Base-by-base conservation (phyloP, 2,113 vertebrate species). In the Ammodytes dubius region DNA sequence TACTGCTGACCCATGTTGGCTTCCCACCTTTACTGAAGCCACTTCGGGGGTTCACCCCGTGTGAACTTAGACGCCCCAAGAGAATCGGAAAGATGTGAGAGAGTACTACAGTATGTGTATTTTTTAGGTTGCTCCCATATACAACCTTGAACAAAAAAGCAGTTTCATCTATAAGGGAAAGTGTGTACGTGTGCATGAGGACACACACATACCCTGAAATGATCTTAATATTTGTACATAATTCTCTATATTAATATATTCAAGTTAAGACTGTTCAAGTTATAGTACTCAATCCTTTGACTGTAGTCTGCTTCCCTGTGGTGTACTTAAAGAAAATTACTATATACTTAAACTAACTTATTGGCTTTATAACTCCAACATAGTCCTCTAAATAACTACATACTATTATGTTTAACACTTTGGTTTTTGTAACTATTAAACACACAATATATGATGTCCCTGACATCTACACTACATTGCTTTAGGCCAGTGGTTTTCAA, bases 1-100 rank as follows among this genome's bases (percentile, higher is more conserved):
- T 94, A 93, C 83, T 85, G 82, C 83, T 85, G 82, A 85, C 87
- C 92, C 88, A 87, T 85, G 88, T 81, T 86, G 56, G 81, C 83
- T 82, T 79, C 57, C 80, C 89, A 93, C 88, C 83, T 87, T 77
- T 78, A 81, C 82, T 86, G 67, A 70, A 50, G 73, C 71, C 77
- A 60, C 65, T 83, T 54, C 39, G 3, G 50, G 27, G 73, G 81
- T 83, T 79, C 63, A 68, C 60, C 59, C 74, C 46, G 69, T 71
- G 70, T 74, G 74, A 85, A 77, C 74, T 43, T 35, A 9, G 60
- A 80, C 1, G 46, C 53, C 45, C 50, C 63, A 37, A 27, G 76
- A 60, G 57, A 79, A 67, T 17, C 76, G 60, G 74, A 81, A 64
- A 87, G 58, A 27, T 49, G 10, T n/a, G 58, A 19, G n/a, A 37